Percentiles rank a stretch among this genome's conserved stretches.
Evolutionary conservation across 2,797 vertebrate species (phyloP).

Genomic region (Cyclura pinguis): DNA sequence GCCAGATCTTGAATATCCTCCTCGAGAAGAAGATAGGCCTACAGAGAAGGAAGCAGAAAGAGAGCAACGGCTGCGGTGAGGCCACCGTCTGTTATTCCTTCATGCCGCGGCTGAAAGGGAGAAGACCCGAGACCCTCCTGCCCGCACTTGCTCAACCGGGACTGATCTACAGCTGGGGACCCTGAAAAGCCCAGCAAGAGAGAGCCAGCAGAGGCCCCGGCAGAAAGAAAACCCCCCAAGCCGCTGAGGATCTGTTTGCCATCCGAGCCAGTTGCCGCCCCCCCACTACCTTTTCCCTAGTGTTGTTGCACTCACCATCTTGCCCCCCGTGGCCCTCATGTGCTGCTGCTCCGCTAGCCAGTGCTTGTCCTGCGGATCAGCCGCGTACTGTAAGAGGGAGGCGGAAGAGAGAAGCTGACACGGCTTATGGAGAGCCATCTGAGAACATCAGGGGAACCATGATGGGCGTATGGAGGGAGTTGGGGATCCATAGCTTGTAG

Average conservation of each 20-base stretch:
- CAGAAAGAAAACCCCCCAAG: too few relatives aligned
- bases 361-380: conserved; percentile 96
- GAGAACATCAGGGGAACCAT: too few relatives aligned
- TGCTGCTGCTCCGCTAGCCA: conserved; percentile 97
- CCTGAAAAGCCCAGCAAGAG: not conserved
- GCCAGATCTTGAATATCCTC: conserved; percentile 94
- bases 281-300: not conserved
- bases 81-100: not conserved
- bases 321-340: conserved; percentile 97
- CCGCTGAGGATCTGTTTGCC: not conserved
- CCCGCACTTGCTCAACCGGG: not conserved
- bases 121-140: not conserved
- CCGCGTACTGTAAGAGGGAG: conserved; percentile 87
- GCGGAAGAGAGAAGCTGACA: not conserved
- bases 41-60: not conserved
- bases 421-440: not conserved
- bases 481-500: too few relatives aligned
- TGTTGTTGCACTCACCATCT: conserved; percentile 88
- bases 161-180: too few relatives aligned
- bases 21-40: conserved; percentile 97
- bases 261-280: too few relatives aligned
- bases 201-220: too few relatives aligned
- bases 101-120: too few relatives aligned
- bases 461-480: too few relatives aligned
- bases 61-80: not conserved